Evolutionary conservation across 2,888 invertebrate genomes (phyloP).

Genomic region (Drosophila neonasuta): DNA sequence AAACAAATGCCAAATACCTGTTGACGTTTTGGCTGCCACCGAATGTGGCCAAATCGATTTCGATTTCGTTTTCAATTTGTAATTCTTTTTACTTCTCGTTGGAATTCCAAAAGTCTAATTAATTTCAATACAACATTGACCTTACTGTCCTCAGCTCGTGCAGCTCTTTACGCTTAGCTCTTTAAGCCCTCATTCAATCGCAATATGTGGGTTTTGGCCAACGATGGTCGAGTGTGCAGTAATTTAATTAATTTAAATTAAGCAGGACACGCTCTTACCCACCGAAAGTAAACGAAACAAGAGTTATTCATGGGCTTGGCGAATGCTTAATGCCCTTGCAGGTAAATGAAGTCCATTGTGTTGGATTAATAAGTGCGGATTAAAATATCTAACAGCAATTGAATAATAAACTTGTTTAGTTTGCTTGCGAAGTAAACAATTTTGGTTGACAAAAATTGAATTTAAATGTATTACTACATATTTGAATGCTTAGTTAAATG

Average conservation of each 20-base stretch:
- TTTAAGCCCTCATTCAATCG: conserved; percentile 5
- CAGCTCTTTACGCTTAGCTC: conserved; percentile 14
- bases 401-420: not conserved
- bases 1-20: conserved; percentile 30
- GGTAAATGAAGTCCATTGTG: not conserved
- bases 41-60: conserved; percentile 30
- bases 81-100: conserved; percentile 6
- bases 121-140: conserved; percentile 41
- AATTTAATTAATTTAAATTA: conserved; percentile 53
- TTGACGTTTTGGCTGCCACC: conserved; percentile 37
- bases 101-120: conserved; percentile 39
- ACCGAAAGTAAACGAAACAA: not conserved
- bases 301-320: not conserved
- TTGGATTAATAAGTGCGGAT: not conserved
- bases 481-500: not conserved
- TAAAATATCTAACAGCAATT: not conserved
- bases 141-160: conserved; percentile 33
- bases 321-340: conserved; percentile 6
- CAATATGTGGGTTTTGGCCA: conserved; percentile 7
- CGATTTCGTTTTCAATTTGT: conserved; percentile 26
- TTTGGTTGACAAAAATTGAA: not conserved
- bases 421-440: not conserved
- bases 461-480: not conserved
- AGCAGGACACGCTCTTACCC: conserved; percentile 37
- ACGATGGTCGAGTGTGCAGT: conserved; percentile 13